Conservation (phyloP, 2,113 vertebrate species). For the Crotalus horridus region DNA sequence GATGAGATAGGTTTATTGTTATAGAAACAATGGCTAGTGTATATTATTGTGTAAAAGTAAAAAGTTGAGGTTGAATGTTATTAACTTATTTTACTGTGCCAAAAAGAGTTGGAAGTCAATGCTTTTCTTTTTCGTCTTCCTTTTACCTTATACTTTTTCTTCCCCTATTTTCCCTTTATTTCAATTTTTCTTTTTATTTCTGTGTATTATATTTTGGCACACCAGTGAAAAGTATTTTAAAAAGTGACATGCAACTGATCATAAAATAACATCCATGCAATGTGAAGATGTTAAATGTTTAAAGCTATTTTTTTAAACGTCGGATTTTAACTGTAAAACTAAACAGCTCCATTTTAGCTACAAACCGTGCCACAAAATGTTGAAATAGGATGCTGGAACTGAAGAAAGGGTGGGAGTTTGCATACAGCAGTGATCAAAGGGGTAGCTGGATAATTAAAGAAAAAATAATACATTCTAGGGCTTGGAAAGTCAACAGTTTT, state of each 20-base stretch:
- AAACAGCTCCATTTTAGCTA: neutral
- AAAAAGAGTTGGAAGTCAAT: neutral
- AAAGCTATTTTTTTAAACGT: neutral
- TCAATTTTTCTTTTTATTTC: no score
- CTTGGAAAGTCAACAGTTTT: neutral
- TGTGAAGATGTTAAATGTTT: neutral
- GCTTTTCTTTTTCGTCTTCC: neutral
- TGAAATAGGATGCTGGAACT: neutral
- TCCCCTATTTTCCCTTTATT: no score
- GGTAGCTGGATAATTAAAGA: neutral
- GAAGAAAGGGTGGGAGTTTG: neutral
- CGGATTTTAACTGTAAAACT: neutral
- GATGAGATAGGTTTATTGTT: no score
- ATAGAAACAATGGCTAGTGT: no score
- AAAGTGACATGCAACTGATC: neutral
- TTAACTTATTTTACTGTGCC: neutral
- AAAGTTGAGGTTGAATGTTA: neutral
- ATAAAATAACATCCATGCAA: neutral
- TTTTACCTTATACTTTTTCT: neutral
- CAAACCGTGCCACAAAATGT: neutral
- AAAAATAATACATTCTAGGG: neutral
- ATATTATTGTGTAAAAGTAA: neutral
- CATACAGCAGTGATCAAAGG: neutral
- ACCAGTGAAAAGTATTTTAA: no score
- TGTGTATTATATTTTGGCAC: no score